A percentile compares a stretch with the other conserved stretches of the same genome.
These are phyloP conservation scores for Glyphotaelius pellucidus DNA, from an alignment of 2,888 invertebrate species.

Conservation along the genomic window DNA sequence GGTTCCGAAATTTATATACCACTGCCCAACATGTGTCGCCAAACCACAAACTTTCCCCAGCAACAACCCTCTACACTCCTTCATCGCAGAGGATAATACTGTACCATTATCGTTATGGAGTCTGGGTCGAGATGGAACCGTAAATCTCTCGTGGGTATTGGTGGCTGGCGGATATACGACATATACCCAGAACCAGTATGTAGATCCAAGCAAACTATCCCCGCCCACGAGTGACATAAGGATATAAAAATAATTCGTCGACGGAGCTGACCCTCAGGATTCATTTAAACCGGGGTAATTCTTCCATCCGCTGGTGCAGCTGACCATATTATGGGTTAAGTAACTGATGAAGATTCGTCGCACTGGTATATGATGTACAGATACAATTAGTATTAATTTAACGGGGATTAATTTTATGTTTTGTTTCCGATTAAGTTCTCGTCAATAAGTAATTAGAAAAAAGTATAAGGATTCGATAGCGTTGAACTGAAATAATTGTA, in stretches of 20 bases:
- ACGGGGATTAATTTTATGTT: too few relatives aligned
- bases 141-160: slow-evolving; percentile 12
- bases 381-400: background rate
- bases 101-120: background rate
- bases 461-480: background rate
- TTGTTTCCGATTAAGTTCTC: background rate
- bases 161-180: background rate
- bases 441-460: background rate
- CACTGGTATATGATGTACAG: background rate
- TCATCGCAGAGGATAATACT: background rate
- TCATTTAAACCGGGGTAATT: slow-evolving; percentile 63
- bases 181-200: background rate
- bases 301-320: slow-evolving; percentile 59
- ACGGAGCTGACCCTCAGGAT: slow-evolving; percentile 62
- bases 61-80: background rate
- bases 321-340: slow-evolving; percentile 5
- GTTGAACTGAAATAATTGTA: background rate
- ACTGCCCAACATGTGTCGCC: background rate
- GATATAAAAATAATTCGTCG: slow-evolving; percentile 64
- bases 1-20: background rate
- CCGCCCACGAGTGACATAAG: slow-evolving; percentile 61
- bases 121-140: background rate
- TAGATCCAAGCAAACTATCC: background rate
- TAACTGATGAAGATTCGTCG: background rate
- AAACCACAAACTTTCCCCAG: background rate